Percentiles rank a stretch among this genome's conserved stretches.
phyloP scores from a whole-genome alignment of 2,113 vertebrate genomes.

The Nibea albiflora region DNA sequence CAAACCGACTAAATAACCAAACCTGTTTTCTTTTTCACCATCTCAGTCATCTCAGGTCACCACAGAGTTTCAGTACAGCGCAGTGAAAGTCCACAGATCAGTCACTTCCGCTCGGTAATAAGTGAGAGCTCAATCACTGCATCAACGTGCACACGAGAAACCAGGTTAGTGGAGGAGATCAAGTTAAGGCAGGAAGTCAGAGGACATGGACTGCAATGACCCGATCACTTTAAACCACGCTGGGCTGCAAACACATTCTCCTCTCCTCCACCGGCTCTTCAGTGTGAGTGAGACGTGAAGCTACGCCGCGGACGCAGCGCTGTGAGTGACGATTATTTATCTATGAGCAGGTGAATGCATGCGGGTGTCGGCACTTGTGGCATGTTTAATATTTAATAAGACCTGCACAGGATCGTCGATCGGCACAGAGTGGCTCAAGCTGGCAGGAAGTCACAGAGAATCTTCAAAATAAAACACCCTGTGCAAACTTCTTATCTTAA shows the following conservation, averaged over 20 bases:
- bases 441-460: no score
- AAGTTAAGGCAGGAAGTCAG: conserved; percentile 26
- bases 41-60: conserved; percentile 54
- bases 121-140: conserved; percentile 4
- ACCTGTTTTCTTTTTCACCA: not conserved
- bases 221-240: not conserved
- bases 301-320: not conserved
- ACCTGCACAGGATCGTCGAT: no score
- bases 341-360: no score
- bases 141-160: not conserved
- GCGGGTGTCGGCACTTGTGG: no score
- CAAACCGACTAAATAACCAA: not conserved
- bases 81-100: conserved; percentile 56
- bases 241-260: not conserved
- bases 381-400: no score
- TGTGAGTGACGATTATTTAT: not conserved
- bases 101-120: conserved; percentile 55
- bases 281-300: not conserved
- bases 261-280: not conserved
- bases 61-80: conserved; percentile 41
- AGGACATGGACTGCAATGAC: conserved; percentile 4
- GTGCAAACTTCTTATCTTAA: no score
- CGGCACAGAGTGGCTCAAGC: no score
- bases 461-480: no score
- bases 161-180: not conserved